phyloP scores from a whole-genome alignment of 2,113 vertebrate genomes.

The Cavia porcellus region DNA sequence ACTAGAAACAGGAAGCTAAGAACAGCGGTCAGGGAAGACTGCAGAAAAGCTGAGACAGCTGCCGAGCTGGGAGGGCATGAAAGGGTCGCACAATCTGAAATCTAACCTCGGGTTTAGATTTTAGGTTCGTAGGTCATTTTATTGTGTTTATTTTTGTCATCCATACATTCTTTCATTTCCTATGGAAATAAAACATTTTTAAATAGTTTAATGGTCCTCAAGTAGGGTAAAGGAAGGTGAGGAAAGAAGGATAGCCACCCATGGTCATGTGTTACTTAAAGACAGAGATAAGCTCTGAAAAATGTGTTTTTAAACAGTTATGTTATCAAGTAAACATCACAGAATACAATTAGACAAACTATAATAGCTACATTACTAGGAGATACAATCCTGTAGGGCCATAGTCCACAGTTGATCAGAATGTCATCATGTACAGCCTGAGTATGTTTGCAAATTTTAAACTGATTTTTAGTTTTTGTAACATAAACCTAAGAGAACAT shows the following conservation, averaged over 20 bases:
- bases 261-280: not conserved
- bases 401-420: not conserved
- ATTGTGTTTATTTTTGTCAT: constrained; percentile 42
- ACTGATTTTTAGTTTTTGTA: constrained; percentile 30
- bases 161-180: constrained; percentile 20
- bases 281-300: not conserved
- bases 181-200: not conserved
- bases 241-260: not conserved
- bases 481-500: not conserved
- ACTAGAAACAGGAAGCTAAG: not conserved
- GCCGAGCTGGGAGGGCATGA: not conserved
- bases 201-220: constrained; percentile 10
- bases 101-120: not conserved
- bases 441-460: not conserved
- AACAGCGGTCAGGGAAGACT: not conserved
- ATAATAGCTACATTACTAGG: not conserved
- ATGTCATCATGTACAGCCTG: not conserved
- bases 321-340: not conserved
- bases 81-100: not conserved
- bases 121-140: not conserved
- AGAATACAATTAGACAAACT: not conserved
- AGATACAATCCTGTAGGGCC: not conserved
- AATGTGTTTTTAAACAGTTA: not conserved
- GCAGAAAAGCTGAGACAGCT: not conserved
- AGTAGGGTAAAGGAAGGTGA: not conserved